Evolutionary conservation across 2,113 vertebrate genomes (phyloP).

Genomic region (Ardeotis arabs): DNA sequence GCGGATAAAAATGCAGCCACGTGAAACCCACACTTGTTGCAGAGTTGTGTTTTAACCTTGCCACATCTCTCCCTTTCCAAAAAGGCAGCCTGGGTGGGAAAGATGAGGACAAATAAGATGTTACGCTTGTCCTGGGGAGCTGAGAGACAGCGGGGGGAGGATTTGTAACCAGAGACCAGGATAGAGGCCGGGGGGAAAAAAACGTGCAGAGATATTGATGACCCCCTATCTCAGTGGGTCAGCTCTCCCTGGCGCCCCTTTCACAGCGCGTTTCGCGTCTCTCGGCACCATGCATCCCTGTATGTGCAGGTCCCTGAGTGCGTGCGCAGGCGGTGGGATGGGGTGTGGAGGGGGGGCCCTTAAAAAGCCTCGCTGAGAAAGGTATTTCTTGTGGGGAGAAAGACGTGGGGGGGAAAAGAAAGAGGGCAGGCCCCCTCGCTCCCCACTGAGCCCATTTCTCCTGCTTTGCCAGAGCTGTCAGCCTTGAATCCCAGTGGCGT

Average conservation of each 20-base stretch:
- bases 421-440: constrained; percentile 76
- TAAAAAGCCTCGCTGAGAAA: constrained; percentile 79
- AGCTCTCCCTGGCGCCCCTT: neutral
- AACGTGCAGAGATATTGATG: neutral
- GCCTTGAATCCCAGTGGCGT: constrained; percentile 84
- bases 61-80: neutral
- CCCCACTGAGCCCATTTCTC: constrained; percentile 85
- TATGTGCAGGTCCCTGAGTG: neutral
- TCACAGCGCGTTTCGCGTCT: constrained; percentile 46
- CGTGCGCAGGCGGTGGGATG: neutral
- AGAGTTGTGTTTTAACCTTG: neutral
- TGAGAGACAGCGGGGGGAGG: neutral
- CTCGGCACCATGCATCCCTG: neutral
- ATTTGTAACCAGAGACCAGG: constrained; percentile 38
- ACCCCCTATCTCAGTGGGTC: neutral
- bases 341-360: neutral
- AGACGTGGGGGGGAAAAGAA: constrained; percentile 11
- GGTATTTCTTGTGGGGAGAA: constrained; percentile 78
- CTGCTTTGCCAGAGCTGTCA: constrained; percentile 83
- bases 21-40: neutral
- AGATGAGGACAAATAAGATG: constrained; percentile 20
- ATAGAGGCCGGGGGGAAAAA: neutral
- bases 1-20: neutral
- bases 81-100: constrained; percentile 23
- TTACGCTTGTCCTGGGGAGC: neutral